Evolutionary conservation across 2,888 invertebrate genomes (phyloP).

Genomic region (Ischnus inquisitorius): DNA sequence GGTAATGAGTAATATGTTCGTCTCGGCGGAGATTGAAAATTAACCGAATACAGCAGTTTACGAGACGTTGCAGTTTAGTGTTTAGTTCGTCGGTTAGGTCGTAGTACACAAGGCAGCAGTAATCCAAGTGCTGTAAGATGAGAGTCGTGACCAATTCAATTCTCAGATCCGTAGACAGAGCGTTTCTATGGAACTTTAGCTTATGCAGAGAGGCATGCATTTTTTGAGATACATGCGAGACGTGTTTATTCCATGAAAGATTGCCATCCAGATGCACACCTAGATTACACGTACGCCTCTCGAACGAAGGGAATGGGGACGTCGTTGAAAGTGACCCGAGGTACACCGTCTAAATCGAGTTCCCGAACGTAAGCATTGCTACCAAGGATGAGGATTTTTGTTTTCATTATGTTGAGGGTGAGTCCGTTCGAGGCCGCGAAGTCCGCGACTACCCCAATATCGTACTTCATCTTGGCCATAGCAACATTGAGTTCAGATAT

Average conservation of each 20-base stretch:
- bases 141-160: conserved; percentile 16
- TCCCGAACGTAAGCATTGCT: not conserved
- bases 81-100: conserved; percentile 11
- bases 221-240: too few relatives aligned
- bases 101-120: conserved; percentile 27
- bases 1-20: conserved; percentile 31
- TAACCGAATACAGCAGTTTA: conserved; percentile 24
- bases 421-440: not conserved
- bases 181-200: conserved; percentile 5
- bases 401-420: conserved; percentile 27
- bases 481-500: too few relatives aligned
- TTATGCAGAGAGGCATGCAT: not conserved
- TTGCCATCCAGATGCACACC: too few relatives aligned
- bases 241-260: too few relatives aligned
- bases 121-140: conserved; percentile 30
- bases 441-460: not conserved
- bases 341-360: not conserved
- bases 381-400: conserved; percentile 20
- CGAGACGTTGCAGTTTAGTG: conserved; percentile 14
- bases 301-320: not conserved
- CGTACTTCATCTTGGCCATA: not conserved
- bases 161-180: not conserved
- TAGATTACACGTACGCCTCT: too few relatives aligned
- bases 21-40: too few relatives aligned
- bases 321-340: not conserved